Evolutionary conservation across 2,797 vertebrate species (phyloP).

Genomic region (Sylvia borin): DNA sequence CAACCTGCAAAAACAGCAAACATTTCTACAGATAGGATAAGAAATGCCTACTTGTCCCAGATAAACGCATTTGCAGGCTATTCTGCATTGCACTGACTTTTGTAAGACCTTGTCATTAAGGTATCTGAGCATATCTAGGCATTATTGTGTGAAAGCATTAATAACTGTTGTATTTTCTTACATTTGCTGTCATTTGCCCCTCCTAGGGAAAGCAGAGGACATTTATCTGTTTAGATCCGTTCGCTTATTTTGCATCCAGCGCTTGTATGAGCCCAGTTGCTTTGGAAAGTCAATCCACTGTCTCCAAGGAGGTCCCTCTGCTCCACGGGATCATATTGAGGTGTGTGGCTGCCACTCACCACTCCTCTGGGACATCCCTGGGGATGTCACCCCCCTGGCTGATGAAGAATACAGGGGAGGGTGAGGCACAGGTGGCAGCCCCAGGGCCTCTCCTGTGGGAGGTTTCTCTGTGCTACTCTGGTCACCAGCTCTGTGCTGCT

Average conservation of each 20-base stretch:
- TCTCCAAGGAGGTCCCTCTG: neutral
- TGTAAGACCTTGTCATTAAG: neutral
- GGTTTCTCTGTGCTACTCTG: neutral
- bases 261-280: neutral
- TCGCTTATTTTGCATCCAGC: accelerated
- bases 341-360: neutral
- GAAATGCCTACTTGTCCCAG: neutral
- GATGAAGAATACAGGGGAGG: neutral
- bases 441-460: neutral
- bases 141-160: neutral
- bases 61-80: neutral
- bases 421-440: accelerated
- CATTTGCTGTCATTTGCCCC: neutral
- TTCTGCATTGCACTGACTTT: neutral
- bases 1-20: neutral
- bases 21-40: neutral
- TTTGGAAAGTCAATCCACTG: neutral
- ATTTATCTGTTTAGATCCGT: neutral
- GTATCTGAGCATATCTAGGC: neutral
- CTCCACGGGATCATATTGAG: neutral
- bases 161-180: neutral
- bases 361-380: neutral
- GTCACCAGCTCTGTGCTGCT: neutral
- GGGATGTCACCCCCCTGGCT: accelerated
- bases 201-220: neutral